Base-by-base conservation (phyloP, 2,797 vertebrate genomes). In the Triplophysa bombifrons region DNA sequence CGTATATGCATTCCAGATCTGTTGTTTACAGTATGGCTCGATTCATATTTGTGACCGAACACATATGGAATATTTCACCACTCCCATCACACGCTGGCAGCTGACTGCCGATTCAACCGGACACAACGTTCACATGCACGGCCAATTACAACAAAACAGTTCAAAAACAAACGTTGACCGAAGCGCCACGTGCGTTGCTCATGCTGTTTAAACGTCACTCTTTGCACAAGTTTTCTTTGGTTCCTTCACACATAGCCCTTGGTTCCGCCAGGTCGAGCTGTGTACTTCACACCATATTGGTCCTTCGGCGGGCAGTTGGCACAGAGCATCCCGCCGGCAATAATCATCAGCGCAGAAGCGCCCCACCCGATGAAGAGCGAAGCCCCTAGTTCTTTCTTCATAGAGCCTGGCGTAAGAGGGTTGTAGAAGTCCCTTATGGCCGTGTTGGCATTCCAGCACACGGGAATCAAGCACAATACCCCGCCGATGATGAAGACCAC, bases 281-380 rank as follows among this genome's bases (percentile, higher is more conserved):
- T 84, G 85, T 98, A 98, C 82, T 96, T 98, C 66, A 95, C 95
- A 0, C 93, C 85, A 86, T 92, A 96, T 70, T 90, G 86, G 68
- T 96, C 95, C 10, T 90, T 94, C 0, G 93, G 91, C 0, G 96
- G 96, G 84, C 97, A 98, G 90, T 92, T 94, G 88, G 93, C 95
- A 82, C 96, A 97, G 14, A 99, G 95, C 44, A 98, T 83, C 0
- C 34, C 93, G 0, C 97, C 98, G 0, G 96, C 97, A 0, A 98
- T 77, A 70, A 97, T 81, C 84, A 98, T 89, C 19, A 98, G 92
- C 0, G 83, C 94, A 0, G 95, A 77, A 1, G 95, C 90, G 0
- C 92, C 96, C 96, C 96, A 99, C 77, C 97, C 97, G 8, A 99
- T 94, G 83, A 96, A 99, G 76, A 99, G 93, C 0, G 96, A 89